These are phyloP conservation scores for Parnassius mnemosyne DNA, from an alignment of 2,888 invertebrate genomes.

Conservation along the genomic window DNA sequence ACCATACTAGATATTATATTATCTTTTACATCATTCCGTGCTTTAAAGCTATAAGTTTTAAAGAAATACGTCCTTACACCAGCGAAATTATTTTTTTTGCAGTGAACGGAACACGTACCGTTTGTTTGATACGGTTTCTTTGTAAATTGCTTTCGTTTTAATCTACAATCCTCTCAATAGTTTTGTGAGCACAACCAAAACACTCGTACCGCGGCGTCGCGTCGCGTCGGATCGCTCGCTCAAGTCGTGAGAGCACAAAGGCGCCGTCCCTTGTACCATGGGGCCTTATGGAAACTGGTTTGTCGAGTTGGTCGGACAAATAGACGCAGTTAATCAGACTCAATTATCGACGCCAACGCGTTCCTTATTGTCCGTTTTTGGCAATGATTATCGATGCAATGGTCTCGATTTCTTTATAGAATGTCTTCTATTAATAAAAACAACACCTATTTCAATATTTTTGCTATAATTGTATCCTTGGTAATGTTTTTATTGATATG, in stretches of 20 bases:
- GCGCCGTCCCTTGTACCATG: conserved; percentile 25
- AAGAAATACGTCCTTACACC: too few relatives aligned
- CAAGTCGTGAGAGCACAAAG: conserved; percentile 25
- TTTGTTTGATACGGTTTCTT: neutral
- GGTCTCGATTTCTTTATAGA: too few relatives aligned
- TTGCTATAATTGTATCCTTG: neutral
- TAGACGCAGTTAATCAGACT: conserved; percentile 27
- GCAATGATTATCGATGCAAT: neutral
- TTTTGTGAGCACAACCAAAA: conserved; percentile 3
- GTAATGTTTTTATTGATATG: too few relatives aligned
- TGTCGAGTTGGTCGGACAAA: conserved; percentile 34
- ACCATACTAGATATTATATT: too few relatives aligned
- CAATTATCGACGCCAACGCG: conserved; percentile 27
- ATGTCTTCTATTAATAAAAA: neutral
- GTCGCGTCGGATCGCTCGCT: conserved; percentile 3
- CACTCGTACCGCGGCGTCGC: conserved; percentile 17
- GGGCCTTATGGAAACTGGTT: conserved; percentile 33
- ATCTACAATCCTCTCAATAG: neutral
- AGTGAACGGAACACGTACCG: neutral
- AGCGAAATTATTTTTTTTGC: too few relatives aligned
- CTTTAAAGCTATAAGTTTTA: too few relatives aligned
- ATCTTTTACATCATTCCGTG: too few relatives aligned
- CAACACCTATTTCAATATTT: neutral
- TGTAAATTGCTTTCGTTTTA: neutral
- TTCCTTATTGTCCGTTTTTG: conserved; percentile 23